Conservation (phyloP, 2,797 vertebrate genomes). For the Sebastes nivosus region DNA sequence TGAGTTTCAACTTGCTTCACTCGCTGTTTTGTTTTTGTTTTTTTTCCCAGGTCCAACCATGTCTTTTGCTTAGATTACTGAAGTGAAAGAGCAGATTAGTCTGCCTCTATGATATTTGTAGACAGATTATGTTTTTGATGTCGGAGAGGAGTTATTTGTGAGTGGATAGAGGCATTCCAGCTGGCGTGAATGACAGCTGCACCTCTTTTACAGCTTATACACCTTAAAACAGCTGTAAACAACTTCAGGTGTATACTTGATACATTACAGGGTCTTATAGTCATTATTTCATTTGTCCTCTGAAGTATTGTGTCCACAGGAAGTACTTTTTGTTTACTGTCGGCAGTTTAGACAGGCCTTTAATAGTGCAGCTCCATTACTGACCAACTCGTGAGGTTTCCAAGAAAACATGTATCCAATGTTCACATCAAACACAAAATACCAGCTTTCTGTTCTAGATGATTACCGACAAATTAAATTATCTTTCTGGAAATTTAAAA, state of each 20-base stretch:
- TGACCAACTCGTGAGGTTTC: not conserved
- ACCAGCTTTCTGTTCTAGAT: not conserved
- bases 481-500: not conserved
- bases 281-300: not conserved
- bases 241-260: not conserved
- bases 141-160: not conserved
- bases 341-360: not conserved
- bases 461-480: not conserved
- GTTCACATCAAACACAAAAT: not conserved
- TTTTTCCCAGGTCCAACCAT: not conserved
- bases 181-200: not conserved
- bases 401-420: not conserved
- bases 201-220: not conserved
- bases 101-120: not conserved
- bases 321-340: not conserved
- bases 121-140: not conserved
- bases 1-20: slow-evolving; percentile 76
- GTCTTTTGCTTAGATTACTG: slow-evolving; percentile 1
- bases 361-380: not conserved
- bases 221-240: not conserved
- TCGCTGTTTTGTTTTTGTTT: not conserved
- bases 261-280: not conserved
- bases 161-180: not conserved
- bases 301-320: not conserved
- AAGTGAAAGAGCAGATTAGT: not conserved